A percentile compares a stretch with the other conserved stretches of the same genome.
Conservation (phyloP, 1,140 invertebrate species). For the Halyomorpha halys region DNA sequence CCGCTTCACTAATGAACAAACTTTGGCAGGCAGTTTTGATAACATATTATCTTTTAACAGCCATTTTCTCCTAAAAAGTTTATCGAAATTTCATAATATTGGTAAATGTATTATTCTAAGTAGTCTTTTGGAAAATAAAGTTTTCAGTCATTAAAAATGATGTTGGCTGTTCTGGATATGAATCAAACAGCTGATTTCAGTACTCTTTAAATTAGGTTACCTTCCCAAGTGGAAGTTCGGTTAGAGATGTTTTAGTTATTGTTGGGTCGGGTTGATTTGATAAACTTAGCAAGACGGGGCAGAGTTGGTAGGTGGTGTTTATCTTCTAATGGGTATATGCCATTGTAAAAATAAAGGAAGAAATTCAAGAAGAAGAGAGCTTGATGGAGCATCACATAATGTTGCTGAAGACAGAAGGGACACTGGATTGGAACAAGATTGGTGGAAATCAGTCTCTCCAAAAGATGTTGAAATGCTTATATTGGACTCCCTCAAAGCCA, state of each 20-base stretch:
- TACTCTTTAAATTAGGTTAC: slow-evolving; percentile 14
- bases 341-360: slow-evolving; percentile 28
- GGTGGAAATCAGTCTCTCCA: slow-evolving; percentile 35
- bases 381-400: background rate
- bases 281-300: background rate
- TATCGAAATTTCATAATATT: too few relatives aligned
- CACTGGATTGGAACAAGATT: slow-evolving; percentile 34
- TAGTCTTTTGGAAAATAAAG: too few relatives aligned
- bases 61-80: too few relatives aligned
- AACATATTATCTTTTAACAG: too few relatives aligned
- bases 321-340: slow-evolving; percentile 30
- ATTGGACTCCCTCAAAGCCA: slow-evolving; percentile 64
- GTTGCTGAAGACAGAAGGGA: background rate
- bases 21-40: too few relatives aligned
- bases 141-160: background rate
- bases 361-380: background rate
- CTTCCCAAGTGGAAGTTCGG: slow-evolving; percentile 13
- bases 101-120: too few relatives aligned
- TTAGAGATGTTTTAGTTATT: slow-evolving; percentile 15
- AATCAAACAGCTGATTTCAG: slow-evolving; percentile 13
- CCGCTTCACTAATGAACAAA: background rate
- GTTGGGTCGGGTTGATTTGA: background rate
- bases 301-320: background rate
- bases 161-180: slow-evolving; percentile 5
- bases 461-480: slow-evolving; percentile 58